Conservation (phyloP, 2,888 invertebrate genomes). For the Terebella lapidaria region DNA sequence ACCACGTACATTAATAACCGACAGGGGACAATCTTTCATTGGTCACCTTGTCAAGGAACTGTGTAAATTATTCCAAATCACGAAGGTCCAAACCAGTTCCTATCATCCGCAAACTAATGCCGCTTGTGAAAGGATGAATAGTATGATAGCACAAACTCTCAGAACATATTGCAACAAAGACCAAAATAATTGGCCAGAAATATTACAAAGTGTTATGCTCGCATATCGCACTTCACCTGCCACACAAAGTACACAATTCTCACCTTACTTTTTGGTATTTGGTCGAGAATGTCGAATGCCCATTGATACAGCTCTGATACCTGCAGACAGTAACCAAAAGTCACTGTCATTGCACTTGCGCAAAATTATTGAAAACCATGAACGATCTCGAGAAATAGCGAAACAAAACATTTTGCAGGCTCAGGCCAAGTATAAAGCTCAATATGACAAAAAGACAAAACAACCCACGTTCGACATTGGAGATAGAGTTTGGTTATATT, state of each 20-base stretch:
- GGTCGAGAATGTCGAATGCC: not conserved
- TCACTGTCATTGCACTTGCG: not conserved
- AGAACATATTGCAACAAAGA: not conserved
- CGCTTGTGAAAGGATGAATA: conserved; percentile 1
- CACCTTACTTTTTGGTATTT: not conserved
- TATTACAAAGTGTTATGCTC: conserved; percentile 1
- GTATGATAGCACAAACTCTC: not conserved
- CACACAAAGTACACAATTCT: not conserved
- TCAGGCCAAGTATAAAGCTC: not conserved
- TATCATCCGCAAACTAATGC: conserved; percentile 3
- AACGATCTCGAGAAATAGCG: not conserved
- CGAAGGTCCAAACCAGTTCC: not conserved
- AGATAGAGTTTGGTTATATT: not conserved
- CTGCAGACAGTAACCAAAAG: not conserved
- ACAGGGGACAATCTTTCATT: conserved; percentile 2
- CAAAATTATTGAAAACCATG: not conserved
- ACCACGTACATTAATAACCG: not conserved
- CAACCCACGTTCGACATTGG: not conserved
- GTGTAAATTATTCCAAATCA: conserved; percentile 6
- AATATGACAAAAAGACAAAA: conserved; percentile 1
- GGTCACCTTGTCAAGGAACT: not conserved
- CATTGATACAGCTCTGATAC: not conserved
- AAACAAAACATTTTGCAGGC: not conserved
- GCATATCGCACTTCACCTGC: not conserved
- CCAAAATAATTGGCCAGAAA: conserved; percentile 4